Base-by-base conservation (phyloP, 2,113 vertebrate species). In the Prunella fulvescens region DNA sequence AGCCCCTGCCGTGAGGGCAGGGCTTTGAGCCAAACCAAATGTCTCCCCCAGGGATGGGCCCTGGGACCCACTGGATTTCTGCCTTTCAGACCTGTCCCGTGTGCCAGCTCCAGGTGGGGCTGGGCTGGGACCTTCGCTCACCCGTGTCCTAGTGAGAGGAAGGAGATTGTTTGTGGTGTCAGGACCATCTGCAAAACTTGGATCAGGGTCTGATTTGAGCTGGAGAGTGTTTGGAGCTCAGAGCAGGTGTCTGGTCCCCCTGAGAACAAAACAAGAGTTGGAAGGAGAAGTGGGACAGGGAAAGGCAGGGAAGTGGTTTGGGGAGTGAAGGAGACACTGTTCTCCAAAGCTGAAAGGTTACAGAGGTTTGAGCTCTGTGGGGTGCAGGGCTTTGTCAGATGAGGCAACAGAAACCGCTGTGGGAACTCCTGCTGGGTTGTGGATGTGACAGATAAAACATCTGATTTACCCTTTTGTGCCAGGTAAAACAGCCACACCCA, bases 151-250 rank as follows among this genome's bases (percentile, higher is more conserved):
- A 65, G 35, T 1, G 24, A 70, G 83, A 57, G 47, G 37, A 45
- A 25, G 2, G 28, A 50, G 56, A 11, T n/a, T 3, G 22, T 24
- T 86, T 2, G 8, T 86, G 80, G 48, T 48, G 77, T 15, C 14
- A 76, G 65, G 20, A 35, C 26, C 89, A 86, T 9, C 92, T 93
- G 96, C 72, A 81, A 19, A 67, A 40, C 61, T 79, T 92, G 86
- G 72, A 65, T 44, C 57, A 2, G 77, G 57, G n/a, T 71, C 33
- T 13, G 1, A 1, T 10, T 47, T 16, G 56, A 81, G 28, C 56
- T 60, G 69, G 82, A 78, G 72, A 37, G 69, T 4, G 19, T 73
- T 84, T 31, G 26, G 80, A 60, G 72, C 77, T 78, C 69, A 6
- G 67, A 56, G 60, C 86, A 84, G 83, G 57, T 89, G 92, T 15